Evolutionary conservation across 1,140 invertebrate genomes (phyloP).

Genomic region (Mycetomoellerius zeteki): DNA sequence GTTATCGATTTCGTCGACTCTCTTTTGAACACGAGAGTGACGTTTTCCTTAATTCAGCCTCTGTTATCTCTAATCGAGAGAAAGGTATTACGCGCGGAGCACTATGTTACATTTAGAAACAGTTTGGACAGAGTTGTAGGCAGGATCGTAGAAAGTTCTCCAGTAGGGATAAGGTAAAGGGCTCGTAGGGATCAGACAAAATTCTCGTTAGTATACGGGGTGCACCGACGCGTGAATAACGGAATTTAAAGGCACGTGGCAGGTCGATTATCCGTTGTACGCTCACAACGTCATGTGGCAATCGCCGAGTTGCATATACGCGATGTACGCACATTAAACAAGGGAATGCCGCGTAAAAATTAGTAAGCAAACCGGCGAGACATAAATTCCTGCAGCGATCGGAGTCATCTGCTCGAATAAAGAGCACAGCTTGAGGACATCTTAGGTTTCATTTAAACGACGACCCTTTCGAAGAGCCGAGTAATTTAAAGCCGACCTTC

Average conservation of each 20-base stretch:
- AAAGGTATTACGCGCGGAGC: background rate
- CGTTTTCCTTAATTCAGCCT: slow-evolving; percentile 9
- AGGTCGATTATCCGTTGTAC: slow-evolving; percentile 9
- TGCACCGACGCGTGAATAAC: slow-evolving; percentile 55
- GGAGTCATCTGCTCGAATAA: slow-evolving; percentile 64
- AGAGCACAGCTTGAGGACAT: slow-evolving; percentile 65
- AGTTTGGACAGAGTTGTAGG: slow-evolving; percentile 30
- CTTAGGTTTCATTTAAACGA: slow-evolving; percentile 65
- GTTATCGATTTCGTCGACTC: background rate
- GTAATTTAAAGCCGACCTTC: slow-evolving; percentile 63
- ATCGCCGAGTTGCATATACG: slow-evolving; percentile 10
- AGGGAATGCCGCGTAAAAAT: slow-evolving; percentile 47
- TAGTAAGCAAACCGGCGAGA: slow-evolving; percentile 16
- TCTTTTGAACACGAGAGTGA: background rate
- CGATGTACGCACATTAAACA: background rate
- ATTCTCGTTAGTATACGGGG: slow-evolving; percentile 42
- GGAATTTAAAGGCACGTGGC: slow-evolving; percentile 70
- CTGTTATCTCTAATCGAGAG: slow-evolving; percentile 24
- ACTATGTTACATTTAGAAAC: slow-evolving; percentile 23
- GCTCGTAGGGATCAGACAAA: slow-evolving; percentile 21
- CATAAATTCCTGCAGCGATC: slow-evolving; percentile 60
- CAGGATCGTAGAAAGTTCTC: slow-evolving; percentile 12
- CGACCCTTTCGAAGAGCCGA: slow-evolving; percentile 30
- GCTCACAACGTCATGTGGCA: slow-evolving; percentile 65
- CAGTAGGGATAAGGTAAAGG: slow-evolving; percentile 23